Evolutionary conservation across 2,113 vertebrate genomes (phyloP).

Genomic region (Bungarus multicinctus): DNA sequence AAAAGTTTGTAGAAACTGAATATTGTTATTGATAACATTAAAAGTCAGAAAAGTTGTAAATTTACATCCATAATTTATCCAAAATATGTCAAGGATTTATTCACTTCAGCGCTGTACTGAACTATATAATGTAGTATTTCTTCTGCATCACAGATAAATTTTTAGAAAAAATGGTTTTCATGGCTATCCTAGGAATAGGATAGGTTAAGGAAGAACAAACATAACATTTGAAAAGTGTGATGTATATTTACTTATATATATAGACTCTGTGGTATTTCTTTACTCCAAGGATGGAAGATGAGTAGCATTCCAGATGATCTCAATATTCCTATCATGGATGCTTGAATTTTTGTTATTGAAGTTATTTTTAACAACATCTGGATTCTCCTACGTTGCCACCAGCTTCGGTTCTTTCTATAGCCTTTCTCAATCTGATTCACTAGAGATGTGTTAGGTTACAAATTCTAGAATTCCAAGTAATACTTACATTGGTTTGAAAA

Average conservation of each 20-base stretch:
- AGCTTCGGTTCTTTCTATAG: neutral
- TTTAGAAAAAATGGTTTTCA: neutral
- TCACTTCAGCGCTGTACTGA: neutral
- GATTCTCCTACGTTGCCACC: neutral
- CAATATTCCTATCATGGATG: neutral
- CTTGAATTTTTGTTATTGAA: neutral
- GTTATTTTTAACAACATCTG: neutral
- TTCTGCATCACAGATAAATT: neutral
- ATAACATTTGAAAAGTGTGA: neutral
- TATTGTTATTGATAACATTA: conserved; percentile 2
- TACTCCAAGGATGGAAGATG: neutral
- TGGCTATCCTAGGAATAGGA: too few species aligned
- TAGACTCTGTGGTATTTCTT: neutral
- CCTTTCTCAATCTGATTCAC: neutral
- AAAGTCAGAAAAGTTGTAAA: neutral
- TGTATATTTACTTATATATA: neutral
- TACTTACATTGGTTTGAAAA: neutral
- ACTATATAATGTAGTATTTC: neutral
- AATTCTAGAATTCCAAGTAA: neutral
- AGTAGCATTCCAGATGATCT: neutral
- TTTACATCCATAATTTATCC: conserved; percentile 1
- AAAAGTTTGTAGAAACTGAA: neutral
- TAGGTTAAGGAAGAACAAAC: neutral
- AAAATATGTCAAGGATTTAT: neutral
- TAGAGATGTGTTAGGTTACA: neutral